Percentiles rank a stretch among this genome's conserved stretches.
These are phyloP conservation scores for Chondrosia reniformis DNA, from an alignment of 37 sponge, comb jelly and placozoan genomes.

Conservation along the genomic window DNA sequence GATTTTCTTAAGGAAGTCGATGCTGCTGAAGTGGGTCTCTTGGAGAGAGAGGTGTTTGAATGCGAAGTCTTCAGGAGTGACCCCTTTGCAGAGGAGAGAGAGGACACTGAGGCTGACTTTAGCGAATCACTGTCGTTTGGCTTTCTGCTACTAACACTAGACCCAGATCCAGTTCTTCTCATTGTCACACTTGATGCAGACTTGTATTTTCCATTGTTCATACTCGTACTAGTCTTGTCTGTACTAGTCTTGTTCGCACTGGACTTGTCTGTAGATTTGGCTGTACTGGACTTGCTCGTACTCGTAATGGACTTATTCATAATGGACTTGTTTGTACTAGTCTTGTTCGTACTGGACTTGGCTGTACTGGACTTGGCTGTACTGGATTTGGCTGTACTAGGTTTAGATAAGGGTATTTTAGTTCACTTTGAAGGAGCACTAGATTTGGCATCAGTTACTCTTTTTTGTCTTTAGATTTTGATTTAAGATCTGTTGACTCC, in stretches of 20 bases:
- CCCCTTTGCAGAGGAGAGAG: too few species aligned
- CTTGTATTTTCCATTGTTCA: too few species aligned
- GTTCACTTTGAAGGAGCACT: too few species aligned
- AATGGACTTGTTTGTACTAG: neutral
- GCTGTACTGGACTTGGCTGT: neutral
- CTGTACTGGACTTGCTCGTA: neutral
- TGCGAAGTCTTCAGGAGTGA: constrained; percentile 18
- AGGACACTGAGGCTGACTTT: neutral
- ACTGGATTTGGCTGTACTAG: neutral
- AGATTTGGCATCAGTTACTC: too few species aligned
- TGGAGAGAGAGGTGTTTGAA: neutral
- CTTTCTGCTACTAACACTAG: constrained; percentile 1
- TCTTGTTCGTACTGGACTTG: neutral
- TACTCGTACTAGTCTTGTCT: too few species aligned
- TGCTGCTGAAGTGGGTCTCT: neutral
- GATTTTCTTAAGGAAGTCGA: too few species aligned
- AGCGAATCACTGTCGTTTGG: neutral
- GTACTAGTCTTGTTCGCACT: too few species aligned
- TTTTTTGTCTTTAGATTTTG: too few species aligned
- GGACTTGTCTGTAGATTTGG: neutral
- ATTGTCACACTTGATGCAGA: neutral
- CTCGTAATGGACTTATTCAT: neutral
- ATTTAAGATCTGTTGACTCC: too few species aligned
- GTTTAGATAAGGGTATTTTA: neutral
- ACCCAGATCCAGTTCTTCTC: neutral